These are phyloP conservation scores for Sinhomidia bicolor DNA, from an alignment of 2,888 invertebrate genomes.

Conservation along the genomic window DNA sequence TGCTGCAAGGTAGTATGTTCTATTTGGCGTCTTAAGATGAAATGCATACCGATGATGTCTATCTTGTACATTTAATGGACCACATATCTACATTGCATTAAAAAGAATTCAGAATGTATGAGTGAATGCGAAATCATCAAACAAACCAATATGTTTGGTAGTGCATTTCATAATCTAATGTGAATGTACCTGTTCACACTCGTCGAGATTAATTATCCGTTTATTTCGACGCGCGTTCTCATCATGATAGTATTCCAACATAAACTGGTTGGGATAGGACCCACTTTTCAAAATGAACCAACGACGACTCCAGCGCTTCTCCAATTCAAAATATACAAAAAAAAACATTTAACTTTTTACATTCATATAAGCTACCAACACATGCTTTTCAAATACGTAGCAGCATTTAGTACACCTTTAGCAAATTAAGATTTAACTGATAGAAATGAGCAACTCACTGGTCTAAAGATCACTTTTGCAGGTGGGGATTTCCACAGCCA, in stretches of 20 bases:
- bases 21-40: slow-evolving; percentile 92
- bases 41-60: slow-evolving; percentile 88
- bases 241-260: slow-evolving; percentile 96
- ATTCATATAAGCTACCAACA: not conserved
- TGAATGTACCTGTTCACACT: slow-evolving; percentile 92
- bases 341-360: not conserved
- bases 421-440: not conserved
- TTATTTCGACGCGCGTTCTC: slow-evolving; percentile 91
- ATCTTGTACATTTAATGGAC: slow-evolving; percentile 77
- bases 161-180: not conserved
- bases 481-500: slow-evolving; percentile 98
- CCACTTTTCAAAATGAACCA: slow-evolving; percentile 96
- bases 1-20: slow-evolving; percentile 96
- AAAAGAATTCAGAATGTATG: no score
- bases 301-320: slow-evolving; percentile 95
- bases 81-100: slow-evolving; percentile 66
- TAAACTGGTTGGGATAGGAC: slow-evolving; percentile 96
- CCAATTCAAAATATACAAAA: no score
- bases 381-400: no score
- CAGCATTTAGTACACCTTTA: no score
- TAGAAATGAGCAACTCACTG: slow-evolving; percentile 86
- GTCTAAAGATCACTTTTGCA: slow-evolving; percentile 94
- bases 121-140: slow-evolving; percentile 22
- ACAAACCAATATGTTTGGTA: not conserved
- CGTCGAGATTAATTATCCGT: slow-evolving; percentile 95